These are phyloP conservation scores for Characodon lateralis DNA, from an alignment of 2,797 vertebrate species.

Conservation along the genomic window DNA sequence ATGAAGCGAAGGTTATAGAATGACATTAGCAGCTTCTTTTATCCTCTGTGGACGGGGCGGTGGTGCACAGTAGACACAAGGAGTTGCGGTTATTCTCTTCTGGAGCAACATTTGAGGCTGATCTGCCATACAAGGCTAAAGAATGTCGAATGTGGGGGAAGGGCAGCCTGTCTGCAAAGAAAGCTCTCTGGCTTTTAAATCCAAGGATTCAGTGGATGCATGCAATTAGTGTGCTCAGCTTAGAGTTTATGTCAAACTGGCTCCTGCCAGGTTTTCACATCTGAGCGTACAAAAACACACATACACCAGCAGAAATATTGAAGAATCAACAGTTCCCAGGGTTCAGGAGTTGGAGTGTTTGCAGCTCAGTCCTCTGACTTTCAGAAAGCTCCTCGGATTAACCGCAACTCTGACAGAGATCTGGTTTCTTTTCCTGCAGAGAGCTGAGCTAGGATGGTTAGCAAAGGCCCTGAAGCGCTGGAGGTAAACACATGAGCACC, in stretches of 20 bases:
- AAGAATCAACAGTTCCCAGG: slow-evolving; percentile 66
- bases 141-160: slow-evolving; percentile 71
- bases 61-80: slow-evolving; percentile 25
- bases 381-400: slow-evolving; percentile 54
- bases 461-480: slow-evolving; percentile 11
- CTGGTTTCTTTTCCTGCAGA: slow-evolving; percentile 50
- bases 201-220: slow-evolving; percentile 9
- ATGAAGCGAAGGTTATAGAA: slow-evolving; percentile 19
- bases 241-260: neutral
- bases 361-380: slow-evolving; percentile 67
- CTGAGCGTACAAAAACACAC: neutral
- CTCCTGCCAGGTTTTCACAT: slow-evolving; percentile 4
- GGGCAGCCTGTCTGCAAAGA: slow-evolving; percentile 39
- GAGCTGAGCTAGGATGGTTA: slow-evolving; percentile 35
- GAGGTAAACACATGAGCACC: slow-evolving; percentile 22
- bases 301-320: slow-evolving; percentile 38
- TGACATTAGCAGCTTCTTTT: slow-evolving; percentile 20
- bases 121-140: slow-evolving; percentile 76
- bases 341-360: slow-evolving; percentile 53
- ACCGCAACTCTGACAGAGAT: slow-evolving; percentile 52
- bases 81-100: slow-evolving; percentile 50
- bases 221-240: slow-evolving; percentile 15
- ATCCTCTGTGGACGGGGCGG: slow-evolving; percentile 11
- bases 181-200: slow-evolving; percentile 25
- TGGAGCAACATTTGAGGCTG: slow-evolving; percentile 57